These are phyloP conservation scores for Tragelaphus buxtoni DNA, from an alignment of 2,113 vertebrate species.

Conservation along the genomic window DNA sequence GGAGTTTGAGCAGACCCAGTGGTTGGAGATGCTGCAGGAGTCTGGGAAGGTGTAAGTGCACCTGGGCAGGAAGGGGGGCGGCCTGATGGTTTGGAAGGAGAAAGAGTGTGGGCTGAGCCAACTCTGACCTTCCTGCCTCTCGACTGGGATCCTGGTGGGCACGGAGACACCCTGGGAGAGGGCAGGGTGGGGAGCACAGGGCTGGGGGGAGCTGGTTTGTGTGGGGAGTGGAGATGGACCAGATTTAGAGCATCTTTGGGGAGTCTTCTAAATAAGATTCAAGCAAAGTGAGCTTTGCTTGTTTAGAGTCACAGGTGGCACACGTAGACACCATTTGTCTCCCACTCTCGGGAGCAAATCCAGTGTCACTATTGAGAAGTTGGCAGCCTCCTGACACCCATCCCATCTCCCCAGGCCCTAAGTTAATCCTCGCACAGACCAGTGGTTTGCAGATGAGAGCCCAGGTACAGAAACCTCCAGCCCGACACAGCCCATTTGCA, in stretches of 20 bases:
- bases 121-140: not conserved
- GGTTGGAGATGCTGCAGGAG: slow-evolving; percentile 96
- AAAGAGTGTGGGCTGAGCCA: not conserved
- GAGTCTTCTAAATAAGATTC: not conserved
- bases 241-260: not conserved
- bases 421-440: not conserved
- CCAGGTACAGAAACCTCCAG: not conserved
- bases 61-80: not conserved
- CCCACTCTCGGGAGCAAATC: not conserved
- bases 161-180: not conserved
- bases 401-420: not conserved
- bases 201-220: not conserved
- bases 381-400: not conserved
- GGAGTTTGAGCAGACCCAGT: slow-evolving; percentile 92
- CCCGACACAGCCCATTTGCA: not conserved
- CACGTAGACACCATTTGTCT: not conserved
- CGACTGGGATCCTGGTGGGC: not conserved
- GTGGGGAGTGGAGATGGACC: not conserved
- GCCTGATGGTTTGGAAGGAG: not conserved
- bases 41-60: slow-evolving; percentile 96
- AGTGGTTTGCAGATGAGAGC: not conserved
- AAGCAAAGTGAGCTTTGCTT: not conserved
- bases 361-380: not conserved
- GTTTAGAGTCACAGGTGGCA: not conserved
- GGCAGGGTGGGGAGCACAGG: not conserved